These are phyloP conservation scores for Holacanthella duospinosa DNA, from an alignment of 2,888 invertebrate genomes.

Conservation along the genomic window DNA sequence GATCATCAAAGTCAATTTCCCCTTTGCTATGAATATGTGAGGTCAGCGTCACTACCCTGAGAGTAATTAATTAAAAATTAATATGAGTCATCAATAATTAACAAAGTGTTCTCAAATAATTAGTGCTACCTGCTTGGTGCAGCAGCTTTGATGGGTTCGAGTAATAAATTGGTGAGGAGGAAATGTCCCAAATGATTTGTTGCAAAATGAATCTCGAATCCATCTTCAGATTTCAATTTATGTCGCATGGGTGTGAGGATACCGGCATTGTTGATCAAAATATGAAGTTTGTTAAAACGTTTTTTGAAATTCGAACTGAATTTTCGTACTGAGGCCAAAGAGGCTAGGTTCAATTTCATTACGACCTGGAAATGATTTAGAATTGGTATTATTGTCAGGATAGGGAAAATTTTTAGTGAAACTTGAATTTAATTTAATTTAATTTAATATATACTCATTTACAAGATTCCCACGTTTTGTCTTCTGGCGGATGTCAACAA, in stretches of 20 bases:
- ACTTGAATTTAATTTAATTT: too few relatives aligned
- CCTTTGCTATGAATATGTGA: slow-evolving; percentile 62
- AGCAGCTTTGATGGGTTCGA: slow-evolving; percentile 54
- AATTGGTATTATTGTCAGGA: too few relatives aligned
- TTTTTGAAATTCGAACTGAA: slow-evolving; percentile 4
- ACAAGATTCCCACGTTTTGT: not conserved
- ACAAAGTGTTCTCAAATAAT: not conserved
- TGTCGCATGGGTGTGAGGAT: not conserved
- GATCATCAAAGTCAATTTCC: slow-evolving; percentile 55
- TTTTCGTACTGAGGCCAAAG: not conserved
- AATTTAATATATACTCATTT: not conserved
- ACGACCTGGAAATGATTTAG: slow-evolving; percentile 1
- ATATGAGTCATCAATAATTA: not conserved
- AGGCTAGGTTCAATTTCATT: slow-evolving; percentile 6
- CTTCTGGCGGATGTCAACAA: not conserved
- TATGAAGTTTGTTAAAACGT: not conserved
- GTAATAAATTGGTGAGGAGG: slow-evolving; percentile 64
- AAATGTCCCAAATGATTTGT: slow-evolving; percentile 79
- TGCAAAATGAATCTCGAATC: slow-evolving; percentile 72
- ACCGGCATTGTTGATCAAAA: slow-evolving; percentile 8
- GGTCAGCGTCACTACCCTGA: slow-evolving; percentile 59
- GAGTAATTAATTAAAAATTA: slow-evolving; percentile 39
- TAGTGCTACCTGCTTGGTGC: slow-evolving; percentile 53
- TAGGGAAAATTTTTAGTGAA: not conserved
- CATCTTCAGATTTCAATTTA: slow-evolving; percentile 54